Evolutionary conservation across 64 coral and sea anemone genomes (phyloP).

Genomic region (Cladopsammia gracilis): DNA sequence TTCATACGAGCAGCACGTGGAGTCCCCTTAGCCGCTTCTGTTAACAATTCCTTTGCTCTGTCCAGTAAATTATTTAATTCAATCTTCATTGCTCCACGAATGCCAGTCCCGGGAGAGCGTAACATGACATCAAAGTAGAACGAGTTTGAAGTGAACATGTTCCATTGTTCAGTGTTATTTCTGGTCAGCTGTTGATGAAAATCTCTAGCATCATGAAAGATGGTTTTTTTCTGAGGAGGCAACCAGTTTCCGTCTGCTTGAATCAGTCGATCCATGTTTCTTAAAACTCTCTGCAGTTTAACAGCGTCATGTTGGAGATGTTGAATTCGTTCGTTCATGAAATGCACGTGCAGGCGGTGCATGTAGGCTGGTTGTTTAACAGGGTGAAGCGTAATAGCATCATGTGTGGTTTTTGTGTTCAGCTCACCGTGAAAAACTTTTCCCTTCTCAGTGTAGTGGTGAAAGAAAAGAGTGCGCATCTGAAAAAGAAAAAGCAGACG

Average conservation of each 20-base stretch:
- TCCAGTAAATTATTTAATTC: constrained; percentile 73
- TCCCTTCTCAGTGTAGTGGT: constrained; percentile 84
- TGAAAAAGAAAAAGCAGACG: constrained; percentile 21
- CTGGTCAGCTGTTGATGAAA: constrained; percentile 69
- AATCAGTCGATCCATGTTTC: constrained; percentile 82
- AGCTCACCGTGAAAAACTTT: constrained; percentile 87
- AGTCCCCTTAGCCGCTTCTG: constrained; percentile 74
- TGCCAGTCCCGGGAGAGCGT: constrained; percentile 75
- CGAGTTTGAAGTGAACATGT: constrained; percentile 85
- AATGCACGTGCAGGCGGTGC: constrained; percentile 90
- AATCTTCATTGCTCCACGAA: constrained; percentile 73
- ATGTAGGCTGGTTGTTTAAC: constrained; percentile 87
- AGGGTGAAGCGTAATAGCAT: constrained; percentile 92
- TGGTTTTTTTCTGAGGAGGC: constrained; percentile 55
- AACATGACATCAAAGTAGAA: constrained; percentile 75
- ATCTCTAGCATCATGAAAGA: constrained; percentile 67
- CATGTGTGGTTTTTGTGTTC: constrained; percentile 77
- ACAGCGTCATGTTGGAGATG: constrained; percentile 78
- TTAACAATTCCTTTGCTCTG: constrained; percentile 55
- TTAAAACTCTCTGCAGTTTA: constrained; percentile 57
- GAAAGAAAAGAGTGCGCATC: constrained; percentile 91
- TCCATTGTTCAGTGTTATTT: constrained; percentile 73
- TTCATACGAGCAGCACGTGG: constrained; percentile 59
- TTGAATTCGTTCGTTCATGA: constrained; percentile 68
- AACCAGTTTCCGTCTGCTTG: constrained; percentile 5